Evolutionary conservation across 2,888 invertebrate species (phyloP), one percentile per base, ranked within the genome.

Genomic region (Tenthredo livida): DNA sequence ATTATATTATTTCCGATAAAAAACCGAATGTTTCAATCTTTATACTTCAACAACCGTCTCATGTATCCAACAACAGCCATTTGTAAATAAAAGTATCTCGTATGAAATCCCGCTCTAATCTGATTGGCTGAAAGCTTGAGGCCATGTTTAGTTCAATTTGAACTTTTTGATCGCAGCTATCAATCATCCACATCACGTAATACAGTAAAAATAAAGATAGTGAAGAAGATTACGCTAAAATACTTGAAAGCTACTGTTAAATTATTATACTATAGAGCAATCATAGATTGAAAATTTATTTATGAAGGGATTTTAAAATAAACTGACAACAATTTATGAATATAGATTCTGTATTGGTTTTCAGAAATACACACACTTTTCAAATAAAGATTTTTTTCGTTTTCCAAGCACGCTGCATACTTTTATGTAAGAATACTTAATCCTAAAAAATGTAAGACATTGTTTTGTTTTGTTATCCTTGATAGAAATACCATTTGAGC

Each of bases 1-100:
- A 90, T 37, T 37, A 37, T 83, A 29, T 67, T 67, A 1, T 33
- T 29, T 10, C n/a, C 6, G 6, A 33, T 7, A 65, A 1, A 9
- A 29, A 43, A 65, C 17, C 10, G 15, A 67, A 70, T 37, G 15
- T 15, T 65, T 40, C 50, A 70, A 43, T 67, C 15, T 12, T 47
- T 29, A 17, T 33, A 37, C 29, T 25, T 25, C 47, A 9, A 15
- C 50, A 54, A 78, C n/a, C 17, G 17, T 54, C 7, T n/a, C 54
- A 33, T 15, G 21, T 9, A 47, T 9, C 82, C 65, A 21, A 47
- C 67, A 83, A 43, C 67, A 67, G 83, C 83, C 83, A 83, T 83
- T 83, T 83, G 83, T 83, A 83, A 83, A 83, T 67, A 83, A 83
- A 25, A 3, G 5, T 67, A 50, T 50, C 47, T 29, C 33, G 2